phyloP scores from a whole-genome alignment of 2,797 vertebrate species.

The Gallinago stenura region DNA sequence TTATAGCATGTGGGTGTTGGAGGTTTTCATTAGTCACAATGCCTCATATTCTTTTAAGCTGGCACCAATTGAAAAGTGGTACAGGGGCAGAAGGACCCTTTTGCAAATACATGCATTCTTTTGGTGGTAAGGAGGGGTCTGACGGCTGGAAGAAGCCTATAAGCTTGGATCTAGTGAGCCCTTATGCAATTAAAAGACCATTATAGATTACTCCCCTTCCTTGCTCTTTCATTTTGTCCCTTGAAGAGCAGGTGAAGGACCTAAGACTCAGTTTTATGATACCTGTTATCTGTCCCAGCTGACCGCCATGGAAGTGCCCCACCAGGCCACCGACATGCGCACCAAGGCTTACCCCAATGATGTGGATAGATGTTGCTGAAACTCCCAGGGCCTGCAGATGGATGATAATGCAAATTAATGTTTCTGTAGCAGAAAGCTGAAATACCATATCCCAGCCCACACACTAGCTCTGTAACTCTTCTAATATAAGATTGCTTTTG shows the following conservation, averaged over 20 bases:
- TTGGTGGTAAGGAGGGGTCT: fast-evolving
- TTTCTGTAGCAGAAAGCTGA: background rate
- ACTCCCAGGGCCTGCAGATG: conserved; percentile 83
- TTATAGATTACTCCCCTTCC: background rate
- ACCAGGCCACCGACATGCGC: conserved; percentile 92
- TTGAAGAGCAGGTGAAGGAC: background rate
- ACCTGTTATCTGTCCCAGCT: conserved; percentile 94
- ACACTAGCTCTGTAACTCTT: background rate
- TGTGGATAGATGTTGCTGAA: conserved; percentile 86
- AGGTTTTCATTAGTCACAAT: background rate
- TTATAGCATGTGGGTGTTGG: background rate
- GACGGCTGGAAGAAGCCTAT: background rate
- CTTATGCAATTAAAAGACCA: background rate
- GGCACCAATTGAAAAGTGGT: background rate
- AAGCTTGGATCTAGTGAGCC: background rate
- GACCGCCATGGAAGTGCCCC: conserved; percentile 89
- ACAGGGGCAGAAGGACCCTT: background rate
- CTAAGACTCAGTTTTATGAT: background rate
- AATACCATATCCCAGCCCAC: background rate
- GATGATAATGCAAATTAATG: background rate
- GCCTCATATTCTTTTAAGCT: background rate
- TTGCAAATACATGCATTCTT: background rate
- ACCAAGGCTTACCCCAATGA: conserved; percentile 94
- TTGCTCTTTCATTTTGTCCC: background rate
- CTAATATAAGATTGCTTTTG: background rate